Evolutionary conservation across 2,888 invertebrate species (phyloP).

Genomic region (Cosmia trapezina): DNA sequence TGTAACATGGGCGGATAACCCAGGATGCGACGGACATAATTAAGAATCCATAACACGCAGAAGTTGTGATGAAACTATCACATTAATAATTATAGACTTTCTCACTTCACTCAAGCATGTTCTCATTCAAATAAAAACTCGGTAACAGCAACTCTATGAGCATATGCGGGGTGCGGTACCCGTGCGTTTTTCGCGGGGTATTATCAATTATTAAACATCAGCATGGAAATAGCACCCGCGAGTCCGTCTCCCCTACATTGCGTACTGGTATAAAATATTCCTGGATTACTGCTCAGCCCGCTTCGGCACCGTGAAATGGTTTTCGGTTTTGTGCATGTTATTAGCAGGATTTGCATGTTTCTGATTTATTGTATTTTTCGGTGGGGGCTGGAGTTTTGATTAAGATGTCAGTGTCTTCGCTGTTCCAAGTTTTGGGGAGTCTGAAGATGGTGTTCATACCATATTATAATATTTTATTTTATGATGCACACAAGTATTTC

Average conservation of each 20-base stretch:
- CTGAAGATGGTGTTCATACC: conserved; percentile 6
- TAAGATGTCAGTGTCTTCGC: conserved; percentile 65
- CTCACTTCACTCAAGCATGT: neutral
- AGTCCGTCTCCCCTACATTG: conserved; percentile 85
- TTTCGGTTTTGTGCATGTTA: conserved; percentile 90
- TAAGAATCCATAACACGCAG: neutral
- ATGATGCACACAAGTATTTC: conserved; percentile 4
- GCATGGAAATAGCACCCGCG: conserved; percentile 90
- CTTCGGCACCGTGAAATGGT: conserved; percentile 88
- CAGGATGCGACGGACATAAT: neutral
- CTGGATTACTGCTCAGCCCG: conserved; percentile 80
- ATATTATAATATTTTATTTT: conserved; percentile 32
- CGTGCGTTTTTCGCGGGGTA: conserved; percentile 89
- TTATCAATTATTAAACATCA: conserved; percentile 91
- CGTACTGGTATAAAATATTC: conserved; percentile 89
- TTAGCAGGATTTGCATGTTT: conserved; percentile 90
- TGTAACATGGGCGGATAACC: too few species aligned
- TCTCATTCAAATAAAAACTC: neutral
- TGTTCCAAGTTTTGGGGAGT: conserved; percentile 40
- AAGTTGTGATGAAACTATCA: neutral
- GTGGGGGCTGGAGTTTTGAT: conserved; percentile 69
- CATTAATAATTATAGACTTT: neutral
- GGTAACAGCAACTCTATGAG: conserved; percentile 76
- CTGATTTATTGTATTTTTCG: conserved; percentile 88
- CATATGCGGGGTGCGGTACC: conserved; percentile 72